Evolutionary conservation across 1,140 invertebrate genomes (phyloP), one percentile per base, ranked within the genome.

Genomic region (Drosophila auraria): DNA sequence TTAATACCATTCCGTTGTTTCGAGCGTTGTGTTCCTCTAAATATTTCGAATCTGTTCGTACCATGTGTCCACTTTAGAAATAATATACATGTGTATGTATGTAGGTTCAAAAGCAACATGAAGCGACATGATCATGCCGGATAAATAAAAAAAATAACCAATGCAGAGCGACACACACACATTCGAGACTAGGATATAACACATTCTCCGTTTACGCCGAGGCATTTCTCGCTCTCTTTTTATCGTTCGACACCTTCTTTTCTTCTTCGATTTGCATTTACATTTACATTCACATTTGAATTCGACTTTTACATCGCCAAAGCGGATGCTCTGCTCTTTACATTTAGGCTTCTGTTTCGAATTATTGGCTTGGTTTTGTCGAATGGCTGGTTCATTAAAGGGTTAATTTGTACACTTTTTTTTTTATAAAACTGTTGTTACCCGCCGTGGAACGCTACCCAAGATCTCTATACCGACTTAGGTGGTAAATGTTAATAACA

Each of bases 401-500:
- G 25, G 12, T 63, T 60, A 14, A 44, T 71, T 38, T 36, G 36
- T 75, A 57, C 54, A 56, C 60, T 59, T 57, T 38, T 57, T 49
- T 20, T 49, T n/a, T 57, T 65, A 59, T 38, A 54, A 23, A 44
- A 40, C 47, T 56, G 38, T 44, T 65, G 30, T 40, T 62, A 65
- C 44, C 42, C 42, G 40, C 49, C 42, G 57, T 54, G 38, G 23
- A 78, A 69, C 71, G 56, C 59, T 76, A 65, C 53, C 49, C 68
- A 45, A 65, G 38, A 40, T 47, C 47, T 64, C 54, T 27, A 40
- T 45, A 53, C 54, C 54, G n/a, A 36, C 33, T 20, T 59, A 65
- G 15, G 83, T 66, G 92, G 92, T 53, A 94, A 93, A 70, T 71
- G 62, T 59, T 87, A 78, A 94, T 95, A 80, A 95, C 93, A 81